A percentile compares a stretch with the other conserved stretches of the same genome.
These are phyloP conservation scores for Fregata magnificens DNA, from an alignment of 2,113 vertebrate species.

Conservation along the genomic window DNA sequence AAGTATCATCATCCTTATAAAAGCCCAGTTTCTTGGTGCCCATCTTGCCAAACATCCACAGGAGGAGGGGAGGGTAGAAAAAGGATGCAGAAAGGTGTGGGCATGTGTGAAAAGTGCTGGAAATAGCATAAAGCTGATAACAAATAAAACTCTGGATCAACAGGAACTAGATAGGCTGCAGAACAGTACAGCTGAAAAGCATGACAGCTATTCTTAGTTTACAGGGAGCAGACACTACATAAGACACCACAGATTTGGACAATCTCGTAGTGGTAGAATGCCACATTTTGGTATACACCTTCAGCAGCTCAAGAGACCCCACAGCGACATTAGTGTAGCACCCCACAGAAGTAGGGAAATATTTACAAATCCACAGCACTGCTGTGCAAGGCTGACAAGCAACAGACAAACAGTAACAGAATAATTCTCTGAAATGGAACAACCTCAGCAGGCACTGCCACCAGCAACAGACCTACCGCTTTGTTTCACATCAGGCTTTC, in stretches of 20 bases:
- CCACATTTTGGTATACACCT: background rate
- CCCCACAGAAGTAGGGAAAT: background rate
- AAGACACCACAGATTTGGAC: background rate
- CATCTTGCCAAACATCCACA: background rate
- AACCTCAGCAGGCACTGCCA: background rate
- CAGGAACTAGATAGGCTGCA: background rate
- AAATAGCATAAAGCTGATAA: background rate
- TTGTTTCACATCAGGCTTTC: background rate
- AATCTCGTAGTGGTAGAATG: background rate
- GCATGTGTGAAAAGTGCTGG: background rate
- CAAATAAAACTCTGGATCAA: background rate
- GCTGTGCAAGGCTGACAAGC: background rate
- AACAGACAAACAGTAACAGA: background rate
- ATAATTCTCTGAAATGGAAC: background rate
- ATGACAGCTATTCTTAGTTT: background rate
- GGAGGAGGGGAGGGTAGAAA: background rate
- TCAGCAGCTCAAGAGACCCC: background rate
- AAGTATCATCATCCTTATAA: background rate
- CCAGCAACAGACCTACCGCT: fast-evolving
- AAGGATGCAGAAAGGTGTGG: background rate
- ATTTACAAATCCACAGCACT: background rate
- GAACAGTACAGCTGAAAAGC: background rate
- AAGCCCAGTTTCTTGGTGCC: fast-evolving
- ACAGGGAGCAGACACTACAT: background rate
- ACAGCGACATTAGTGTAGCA: background rate